Percentiles rank a stretch among this genome's conserved stretches.
Evolutionary conservation across 1,140 invertebrate species (phyloP).

Genomic region (Tetragonula clypearis): DNA sequence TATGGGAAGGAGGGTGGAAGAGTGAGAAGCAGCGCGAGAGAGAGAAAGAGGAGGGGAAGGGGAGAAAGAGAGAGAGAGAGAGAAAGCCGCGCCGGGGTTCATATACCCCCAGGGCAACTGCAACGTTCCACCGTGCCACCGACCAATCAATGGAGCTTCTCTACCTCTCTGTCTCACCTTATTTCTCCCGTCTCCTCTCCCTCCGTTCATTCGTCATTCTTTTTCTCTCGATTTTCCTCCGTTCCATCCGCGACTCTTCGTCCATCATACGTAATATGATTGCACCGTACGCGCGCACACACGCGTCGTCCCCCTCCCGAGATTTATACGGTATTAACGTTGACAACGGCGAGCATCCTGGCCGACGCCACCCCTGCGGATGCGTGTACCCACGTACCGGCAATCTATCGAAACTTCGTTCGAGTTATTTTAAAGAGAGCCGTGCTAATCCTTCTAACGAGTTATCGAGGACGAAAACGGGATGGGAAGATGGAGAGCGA

Average conservation of each 20-base stretch:
- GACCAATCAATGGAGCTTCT: conserved; percentile 79
- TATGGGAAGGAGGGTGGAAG: conserved; percentile 40
- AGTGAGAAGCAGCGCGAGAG: conserved; percentile 64
- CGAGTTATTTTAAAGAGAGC: neutral
- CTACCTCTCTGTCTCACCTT: conserved; percentile 38
- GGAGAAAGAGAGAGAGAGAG: conserved; percentile 68
- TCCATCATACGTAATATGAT: conserved; percentile 51
- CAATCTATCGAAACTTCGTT: conserved; percentile 3
- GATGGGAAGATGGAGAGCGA: neutral
- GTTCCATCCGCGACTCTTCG: conserved; percentile 37
- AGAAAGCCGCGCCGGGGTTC: conserved; percentile 75
- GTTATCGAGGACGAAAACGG: conserved; percentile 13
- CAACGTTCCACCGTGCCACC: conserved; percentile 74
- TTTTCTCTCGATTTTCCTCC: conserved; percentile 46
- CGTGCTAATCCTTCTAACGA: conserved; percentile 3
- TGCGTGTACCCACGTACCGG: conserved; percentile 2
- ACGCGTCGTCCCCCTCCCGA: neutral
- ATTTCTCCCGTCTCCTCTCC: conserved; percentile 35
- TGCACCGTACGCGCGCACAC: conserved; percentile 19
- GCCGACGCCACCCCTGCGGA: neutral
- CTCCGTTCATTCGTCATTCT: conserved; percentile 43
- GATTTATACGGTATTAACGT: conserved; percentile 34
- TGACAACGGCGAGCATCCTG: conserved; percentile 18
- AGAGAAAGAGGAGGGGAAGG: conserved; percentile 64
- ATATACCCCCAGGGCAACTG: conserved; percentile 79